These are phyloP conservation scores for Luidia sarsii DNA, from an alignment of 53 echinoderm and acorn worm genomes.

Conservation along the genomic window DNA sequence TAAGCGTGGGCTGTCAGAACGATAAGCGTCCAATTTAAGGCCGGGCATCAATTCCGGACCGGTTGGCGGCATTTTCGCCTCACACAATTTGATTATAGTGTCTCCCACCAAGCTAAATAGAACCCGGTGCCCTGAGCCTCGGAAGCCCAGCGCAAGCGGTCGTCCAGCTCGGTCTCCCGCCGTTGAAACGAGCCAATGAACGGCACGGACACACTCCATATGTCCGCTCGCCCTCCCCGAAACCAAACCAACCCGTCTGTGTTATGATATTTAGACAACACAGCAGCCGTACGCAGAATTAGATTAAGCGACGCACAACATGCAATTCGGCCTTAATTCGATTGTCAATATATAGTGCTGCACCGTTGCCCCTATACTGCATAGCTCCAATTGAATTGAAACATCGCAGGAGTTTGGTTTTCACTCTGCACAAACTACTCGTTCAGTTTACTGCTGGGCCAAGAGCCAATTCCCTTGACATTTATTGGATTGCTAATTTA, in stretches of 20 bases:
- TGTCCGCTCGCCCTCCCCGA: no score
- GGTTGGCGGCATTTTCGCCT: slow-evolving; percentile 49
- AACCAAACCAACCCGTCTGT: not conserved
- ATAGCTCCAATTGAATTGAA: not conserved
- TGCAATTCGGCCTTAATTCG: slow-evolving; percentile 50
- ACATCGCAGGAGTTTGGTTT: not conserved
- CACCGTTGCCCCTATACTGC: slow-evolving; percentile 22
- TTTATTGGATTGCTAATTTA: slow-evolving; percentile 45
- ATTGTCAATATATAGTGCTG: slow-evolving; percentile 38
- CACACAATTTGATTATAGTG: slow-evolving; percentile 48
- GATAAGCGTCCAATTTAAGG: slow-evolving; percentile 36
- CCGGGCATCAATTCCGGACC: slow-evolving; percentile 39
- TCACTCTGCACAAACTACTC: slow-evolving; percentile 7
- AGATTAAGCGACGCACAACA: slow-evolving; percentile 33
- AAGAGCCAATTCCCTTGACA: slow-evolving; percentile 31
- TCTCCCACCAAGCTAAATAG: slow-evolving; percentile 15
- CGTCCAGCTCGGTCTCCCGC: not conserved
- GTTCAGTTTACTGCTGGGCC: slow-evolving; percentile 38
- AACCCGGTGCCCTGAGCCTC: slow-evolving; percentile 32
- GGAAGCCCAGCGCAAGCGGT: not conserved
- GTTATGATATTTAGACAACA: slow-evolving; percentile 50
- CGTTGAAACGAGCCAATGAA: slow-evolving; percentile 4
- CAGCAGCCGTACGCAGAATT: slow-evolving; percentile 41
- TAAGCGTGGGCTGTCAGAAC: slow-evolving; percentile 48
- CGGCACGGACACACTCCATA: no score